Evolutionary conservation across 2,888 invertebrate species (phyloP).

Genomic region (Callinectes sapidus): DNA sequence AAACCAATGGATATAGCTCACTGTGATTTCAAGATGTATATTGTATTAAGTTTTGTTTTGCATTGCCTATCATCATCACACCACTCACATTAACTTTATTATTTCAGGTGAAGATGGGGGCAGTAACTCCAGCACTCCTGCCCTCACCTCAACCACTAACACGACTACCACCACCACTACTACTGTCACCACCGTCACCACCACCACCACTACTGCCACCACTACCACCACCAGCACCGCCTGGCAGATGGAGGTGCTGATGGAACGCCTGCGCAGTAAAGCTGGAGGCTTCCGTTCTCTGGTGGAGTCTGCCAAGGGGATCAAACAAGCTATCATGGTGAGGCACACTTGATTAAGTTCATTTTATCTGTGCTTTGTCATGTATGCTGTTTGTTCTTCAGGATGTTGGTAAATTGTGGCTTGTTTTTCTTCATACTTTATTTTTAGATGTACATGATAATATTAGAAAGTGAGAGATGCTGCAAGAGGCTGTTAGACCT

Average conservation of each 20-base stretch:
- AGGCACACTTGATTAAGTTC: slow-evolving; percentile 62
- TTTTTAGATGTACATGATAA: too few relatives aligned
- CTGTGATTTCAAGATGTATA: too few relatives aligned
- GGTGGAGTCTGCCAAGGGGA: slow-evolving; percentile 90
- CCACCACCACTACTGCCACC: slow-evolving; percentile 53
- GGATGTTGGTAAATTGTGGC: too few relatives aligned
- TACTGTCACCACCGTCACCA: slow-evolving; percentile 29
- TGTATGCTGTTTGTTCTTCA: not conserved
- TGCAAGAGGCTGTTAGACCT: too few relatives aligned
- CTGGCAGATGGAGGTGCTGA: slow-evolving; percentile 89
- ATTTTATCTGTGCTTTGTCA: not conserved
- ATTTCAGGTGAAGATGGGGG: slow-evolving; percentile 53
- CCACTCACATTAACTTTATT: not conserved
- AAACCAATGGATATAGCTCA: too few relatives aligned
- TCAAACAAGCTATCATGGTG: slow-evolving; percentile 90
- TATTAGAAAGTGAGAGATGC: too few relatives aligned
- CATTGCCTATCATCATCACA: too few relatives aligned
- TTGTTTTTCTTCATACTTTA: too few relatives aligned
- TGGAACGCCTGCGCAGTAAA: slow-evolving; percentile 93
- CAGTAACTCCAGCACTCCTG: slow-evolving; percentile 24
- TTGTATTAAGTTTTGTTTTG: too few relatives aligned
- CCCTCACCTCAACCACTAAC: slow-evolving; percentile 46
- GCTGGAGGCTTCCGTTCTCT: slow-evolving; percentile 88
- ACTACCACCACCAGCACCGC: slow-evolving; percentile 75
- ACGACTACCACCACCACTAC: slow-evolving; percentile 53